These are phyloP conservation scores for Gambusia affinis DNA, from an alignment of 2,113 vertebrate genomes.

Conservation along the genomic window DNA sequence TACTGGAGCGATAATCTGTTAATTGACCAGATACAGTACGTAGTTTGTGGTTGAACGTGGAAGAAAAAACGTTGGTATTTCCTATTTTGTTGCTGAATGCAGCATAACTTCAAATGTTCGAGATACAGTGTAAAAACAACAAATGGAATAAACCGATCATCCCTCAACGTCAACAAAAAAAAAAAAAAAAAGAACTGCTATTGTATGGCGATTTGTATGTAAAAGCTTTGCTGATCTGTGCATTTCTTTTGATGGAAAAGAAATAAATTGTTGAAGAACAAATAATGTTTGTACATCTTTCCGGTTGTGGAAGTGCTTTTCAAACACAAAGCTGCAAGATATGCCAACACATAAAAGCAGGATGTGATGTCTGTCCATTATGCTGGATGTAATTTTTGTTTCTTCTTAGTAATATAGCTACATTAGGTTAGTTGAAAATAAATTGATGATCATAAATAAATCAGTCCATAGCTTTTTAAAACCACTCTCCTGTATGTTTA, in stretches of 20 bases:
- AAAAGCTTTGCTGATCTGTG: constrained; percentile 87
- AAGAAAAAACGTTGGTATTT: constrained; percentile 54
- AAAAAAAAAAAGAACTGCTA: constrained; percentile 72
- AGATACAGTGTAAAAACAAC: constrained; percentile 66
- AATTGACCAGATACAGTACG: constrained; percentile 48
- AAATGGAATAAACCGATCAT: constrained; percentile 64
- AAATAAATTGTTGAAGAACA: constrained; percentile 88
- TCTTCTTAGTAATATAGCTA: neutral
- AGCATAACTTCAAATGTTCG: constrained; percentile 71
- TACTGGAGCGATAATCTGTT: constrained; percentile 67
- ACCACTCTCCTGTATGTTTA: too few species aligned
- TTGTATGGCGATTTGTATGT: constrained; percentile 88
- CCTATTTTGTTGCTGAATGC: constrained; percentile 69
- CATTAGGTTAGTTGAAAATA: neutral
- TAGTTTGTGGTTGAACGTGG: constrained; percentile 69
- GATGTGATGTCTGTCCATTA: constrained; percentile 19
- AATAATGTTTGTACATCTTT: neutral
- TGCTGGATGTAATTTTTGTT: neutral
- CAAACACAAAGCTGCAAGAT: neutral
- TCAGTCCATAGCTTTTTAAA: neutral
- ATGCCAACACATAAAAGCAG: neutral
- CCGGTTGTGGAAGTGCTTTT: neutral
- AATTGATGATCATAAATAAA: neutral
- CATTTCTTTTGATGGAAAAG: constrained; percentile 83
- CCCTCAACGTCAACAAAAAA: constrained; percentile 71